phyloP scores from a whole-genome alignment of 2,797 vertebrate genomes.

The Varecia variegata region DNA sequence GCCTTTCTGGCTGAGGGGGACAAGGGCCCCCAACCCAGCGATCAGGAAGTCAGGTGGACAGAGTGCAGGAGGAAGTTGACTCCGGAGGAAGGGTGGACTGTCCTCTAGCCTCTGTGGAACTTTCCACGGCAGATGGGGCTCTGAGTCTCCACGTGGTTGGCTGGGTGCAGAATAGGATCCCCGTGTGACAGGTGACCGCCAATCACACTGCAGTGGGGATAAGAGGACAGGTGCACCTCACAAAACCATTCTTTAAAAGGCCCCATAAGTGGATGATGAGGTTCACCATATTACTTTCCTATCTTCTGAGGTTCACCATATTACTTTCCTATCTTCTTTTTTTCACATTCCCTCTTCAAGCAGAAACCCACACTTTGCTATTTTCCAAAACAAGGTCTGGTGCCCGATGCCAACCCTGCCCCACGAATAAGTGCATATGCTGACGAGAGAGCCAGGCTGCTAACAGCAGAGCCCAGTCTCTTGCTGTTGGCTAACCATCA shows the following conservation, averaged over 20 bases:
- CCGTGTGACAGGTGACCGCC: neutral
- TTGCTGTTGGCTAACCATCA: neutral
- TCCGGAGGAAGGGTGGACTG: neutral
- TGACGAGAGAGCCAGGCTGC: neutral
- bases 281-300: neutral
- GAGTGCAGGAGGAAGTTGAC: no score
- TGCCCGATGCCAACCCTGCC: neutral
- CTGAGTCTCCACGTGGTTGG: neutral
- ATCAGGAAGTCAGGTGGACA: neutral
- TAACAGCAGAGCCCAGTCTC: neutral
- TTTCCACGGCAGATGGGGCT: neutral
- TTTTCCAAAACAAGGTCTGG: conserved; percentile 27
- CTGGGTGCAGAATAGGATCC: neutral
- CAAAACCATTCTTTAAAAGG: neutral
- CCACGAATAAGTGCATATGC: neutral
- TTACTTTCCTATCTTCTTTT: neutral
- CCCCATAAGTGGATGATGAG: neutral
- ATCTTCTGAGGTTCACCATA: no score
- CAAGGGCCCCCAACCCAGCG: no score
- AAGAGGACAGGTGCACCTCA: neutral
- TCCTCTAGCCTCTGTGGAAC: neutral
- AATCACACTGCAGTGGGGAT: neutral
- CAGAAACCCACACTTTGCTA: neutral
- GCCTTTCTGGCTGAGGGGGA: neutral
- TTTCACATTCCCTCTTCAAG: neutral